phyloP scores from a whole-genome alignment of 2,888 invertebrate genomes.

The Pasiphila rectangulata region DNA sequence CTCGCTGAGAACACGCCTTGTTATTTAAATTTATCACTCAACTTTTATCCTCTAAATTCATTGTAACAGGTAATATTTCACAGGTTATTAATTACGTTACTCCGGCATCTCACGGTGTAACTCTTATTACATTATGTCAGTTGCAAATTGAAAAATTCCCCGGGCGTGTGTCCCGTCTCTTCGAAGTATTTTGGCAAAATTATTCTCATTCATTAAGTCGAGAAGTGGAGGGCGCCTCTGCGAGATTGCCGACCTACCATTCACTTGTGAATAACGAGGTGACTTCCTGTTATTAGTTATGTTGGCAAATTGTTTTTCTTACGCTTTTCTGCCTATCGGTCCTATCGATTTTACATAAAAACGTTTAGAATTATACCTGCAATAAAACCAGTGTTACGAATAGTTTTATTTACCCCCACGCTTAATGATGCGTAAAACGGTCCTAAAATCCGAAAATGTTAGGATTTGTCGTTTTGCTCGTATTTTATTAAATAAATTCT shows the following conservation, averaged over 20 bases:
- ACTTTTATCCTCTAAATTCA: constrained; percentile 80
- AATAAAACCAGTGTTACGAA: constrained; percentile 36
- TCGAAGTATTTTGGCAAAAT: constrained; percentile 79
- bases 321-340: constrained; percentile 52
- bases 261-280: constrained; percentile 78
- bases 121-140: constrained; percentile 81
- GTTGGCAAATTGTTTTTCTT: constrained; percentile 75
- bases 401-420: constrained; percentile 34
- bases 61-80: constrained; percentile 80
- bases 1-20: constrained; percentile 56
- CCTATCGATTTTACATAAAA: constrained; percentile 51
- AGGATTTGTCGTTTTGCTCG: constrained; percentile 19
- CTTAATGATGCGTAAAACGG: constrained; percentile 32
- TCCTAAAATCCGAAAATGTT: constrained; percentile 28
- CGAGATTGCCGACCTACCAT: constrained; percentile 76
- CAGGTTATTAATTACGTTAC: constrained; percentile 79
- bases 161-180: constrained; percentile 78
- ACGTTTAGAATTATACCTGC: constrained; percentile 40
- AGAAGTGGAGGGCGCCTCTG: constrained; percentile 72
- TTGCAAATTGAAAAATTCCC: constrained; percentile 81
- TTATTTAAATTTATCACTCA: constrained; percentile 81
- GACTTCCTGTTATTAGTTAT: constrained; percentile 77
- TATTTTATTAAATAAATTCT: constrained; percentile 18
- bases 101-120: constrained; percentile 76
- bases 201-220: constrained; percentile 80